Evolutionary conservation across 2,888 invertebrate species (phyloP).

Genomic region (Drosophila tripunctata): DNA sequence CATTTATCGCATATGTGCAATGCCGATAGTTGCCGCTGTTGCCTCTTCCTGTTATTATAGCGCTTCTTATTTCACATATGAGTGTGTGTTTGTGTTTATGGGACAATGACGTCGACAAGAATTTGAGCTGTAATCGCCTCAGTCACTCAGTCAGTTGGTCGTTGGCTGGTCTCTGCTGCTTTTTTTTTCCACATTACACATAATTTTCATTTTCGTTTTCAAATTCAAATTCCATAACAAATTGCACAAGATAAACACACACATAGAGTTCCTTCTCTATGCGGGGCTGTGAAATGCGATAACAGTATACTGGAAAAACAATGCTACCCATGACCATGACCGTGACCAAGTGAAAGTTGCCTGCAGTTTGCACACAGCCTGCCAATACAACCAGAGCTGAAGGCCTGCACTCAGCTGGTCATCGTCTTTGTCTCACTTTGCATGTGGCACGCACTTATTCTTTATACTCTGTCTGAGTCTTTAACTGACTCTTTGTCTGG

Average conservation of each 20-base stretch:
- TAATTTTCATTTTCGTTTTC: slow-evolving; percentile 52
- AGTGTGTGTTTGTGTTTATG: background rate
- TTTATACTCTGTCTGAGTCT: too few relatives aligned
- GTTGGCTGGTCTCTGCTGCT: slow-evolving; percentile 18
- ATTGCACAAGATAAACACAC: slow-evolving; percentile 62
- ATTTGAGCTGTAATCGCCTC: slow-evolving; percentile 50
- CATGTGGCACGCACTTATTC: slow-evolving; percentile 57
- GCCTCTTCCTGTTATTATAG: slow-evolving; percentile 46
- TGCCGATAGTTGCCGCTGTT: slow-evolving; percentile 6
- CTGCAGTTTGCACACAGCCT: slow-evolving; percentile 39
- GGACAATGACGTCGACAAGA: slow-evolving; percentile 57
- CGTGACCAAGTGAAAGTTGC: slow-evolving; percentile 75
- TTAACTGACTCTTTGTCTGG: background rate
- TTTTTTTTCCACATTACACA: slow-evolving; percentile 24
- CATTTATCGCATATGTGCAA: slow-evolving; percentile 46
- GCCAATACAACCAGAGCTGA: background rate
- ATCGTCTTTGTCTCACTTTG: slow-evolving; percentile 48
- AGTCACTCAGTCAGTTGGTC: slow-evolving; percentile 66
- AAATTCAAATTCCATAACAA: slow-evolving; percentile 76
- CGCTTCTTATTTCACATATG: slow-evolving; percentile 14
- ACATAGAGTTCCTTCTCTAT: slow-evolving; percentile 34
- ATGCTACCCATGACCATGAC: slow-evolving; percentile 63
- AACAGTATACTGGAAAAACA: slow-evolving; percentile 24
- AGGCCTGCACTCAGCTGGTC: slow-evolving; percentile 51
- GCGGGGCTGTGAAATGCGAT: slow-evolving; percentile 58